A percentile compares a stretch with the other conserved stretches of the same genome.
Conservation (phyloP, 2,113 vertebrate genomes). For the Anguilla rostrata region DNA sequence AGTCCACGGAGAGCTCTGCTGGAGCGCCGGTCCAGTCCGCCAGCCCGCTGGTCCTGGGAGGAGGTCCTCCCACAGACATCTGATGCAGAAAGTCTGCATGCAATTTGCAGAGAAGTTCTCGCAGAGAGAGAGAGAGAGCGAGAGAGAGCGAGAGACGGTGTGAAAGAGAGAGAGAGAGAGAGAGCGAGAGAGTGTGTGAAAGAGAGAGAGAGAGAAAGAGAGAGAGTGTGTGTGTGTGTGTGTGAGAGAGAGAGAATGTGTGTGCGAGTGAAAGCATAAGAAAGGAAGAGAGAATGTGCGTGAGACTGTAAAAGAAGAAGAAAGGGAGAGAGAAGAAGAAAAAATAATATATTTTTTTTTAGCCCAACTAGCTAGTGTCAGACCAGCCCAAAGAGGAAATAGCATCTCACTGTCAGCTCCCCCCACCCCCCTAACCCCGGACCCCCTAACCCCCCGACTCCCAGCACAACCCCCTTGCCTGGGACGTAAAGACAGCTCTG, state of each 20-base stretch:
- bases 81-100: constrained; percentile 61
- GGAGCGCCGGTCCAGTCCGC: not conserved
- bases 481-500: constrained; percentile 25
- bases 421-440: not conserved
- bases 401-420: constrained; percentile 51
- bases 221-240: constrained; percentile 13
- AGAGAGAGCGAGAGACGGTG: constrained; percentile 37
- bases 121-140: constrained; percentile 30
- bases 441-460: no score
- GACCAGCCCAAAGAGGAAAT: constrained; percentile 66
- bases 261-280: not conserved
- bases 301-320: not conserved
- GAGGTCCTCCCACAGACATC: constrained; percentile 43
- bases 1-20: constrained; percentile 16
- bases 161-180: constrained; percentile 22
- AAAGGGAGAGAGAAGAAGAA: constrained; percentile 32
- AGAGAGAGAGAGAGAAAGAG: constrained; percentile 24
- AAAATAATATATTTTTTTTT: constrained; percentile 40
- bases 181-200: constrained; percentile 17
- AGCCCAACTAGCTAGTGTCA: constrained; percentile 55
- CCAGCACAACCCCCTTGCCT: constrained; percentile 22
- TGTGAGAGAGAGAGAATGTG: constrained; percentile 13
- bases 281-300: constrained; percentile 16
- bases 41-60: constrained; percentile 18
- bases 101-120: constrained; percentile 52